These are phyloP conservation scores for Apodemia hepburni DNA, from an alignment of 2,888 invertebrate species.

Conservation along the genomic window DNA sequence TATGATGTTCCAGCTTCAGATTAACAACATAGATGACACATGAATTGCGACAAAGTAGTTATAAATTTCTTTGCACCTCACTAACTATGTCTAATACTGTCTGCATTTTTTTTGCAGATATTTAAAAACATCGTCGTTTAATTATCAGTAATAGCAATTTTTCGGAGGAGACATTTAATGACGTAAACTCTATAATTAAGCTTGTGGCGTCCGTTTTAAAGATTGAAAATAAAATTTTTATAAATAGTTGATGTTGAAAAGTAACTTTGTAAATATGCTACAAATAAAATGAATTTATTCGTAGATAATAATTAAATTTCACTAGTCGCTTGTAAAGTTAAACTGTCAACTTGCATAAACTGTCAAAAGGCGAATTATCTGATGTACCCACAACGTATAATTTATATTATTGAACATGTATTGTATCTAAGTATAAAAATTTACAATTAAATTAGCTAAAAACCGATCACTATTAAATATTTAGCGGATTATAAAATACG, in stretches of 20 bases:
- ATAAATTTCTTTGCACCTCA: neutral
- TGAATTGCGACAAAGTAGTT: neutral
- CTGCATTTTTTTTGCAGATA: too few species aligned
- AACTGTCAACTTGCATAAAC: neutral
- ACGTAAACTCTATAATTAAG: too few species aligned
- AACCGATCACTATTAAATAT: slow-evolving; percentile 20
- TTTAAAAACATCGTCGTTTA: too few species aligned
- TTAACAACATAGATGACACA: neutral
- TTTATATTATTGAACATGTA: slow-evolving; percentile 41
- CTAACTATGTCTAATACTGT: neutral
- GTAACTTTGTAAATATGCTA: too few species aligned
- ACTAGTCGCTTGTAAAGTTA: neutral
- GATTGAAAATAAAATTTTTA: too few species aligned
- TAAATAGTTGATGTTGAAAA: too few species aligned
- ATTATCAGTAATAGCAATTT: too few species aligned
- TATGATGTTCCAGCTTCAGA: neutral
- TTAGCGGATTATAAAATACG: slow-evolving; percentile 3
- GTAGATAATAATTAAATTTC: too few species aligned
- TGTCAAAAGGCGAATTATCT: slow-evolving; percentile 41
- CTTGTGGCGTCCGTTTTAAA: too few species aligned
- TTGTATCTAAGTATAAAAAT: slow-evolving; percentile 9
- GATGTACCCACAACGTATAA: slow-evolving; percentile 39
- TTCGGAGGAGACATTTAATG: too few species aligned
- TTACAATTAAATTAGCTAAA: slow-evolving; percentile 39
- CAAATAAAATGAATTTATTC: too few species aligned